Percentiles rank a stretch among this genome's conserved stretches.
These are phyloP conservation scores for Sorex maritimensis DNA, from an alignment of 2,797 vertebrate species.

Conservation along the genomic window DNA sequence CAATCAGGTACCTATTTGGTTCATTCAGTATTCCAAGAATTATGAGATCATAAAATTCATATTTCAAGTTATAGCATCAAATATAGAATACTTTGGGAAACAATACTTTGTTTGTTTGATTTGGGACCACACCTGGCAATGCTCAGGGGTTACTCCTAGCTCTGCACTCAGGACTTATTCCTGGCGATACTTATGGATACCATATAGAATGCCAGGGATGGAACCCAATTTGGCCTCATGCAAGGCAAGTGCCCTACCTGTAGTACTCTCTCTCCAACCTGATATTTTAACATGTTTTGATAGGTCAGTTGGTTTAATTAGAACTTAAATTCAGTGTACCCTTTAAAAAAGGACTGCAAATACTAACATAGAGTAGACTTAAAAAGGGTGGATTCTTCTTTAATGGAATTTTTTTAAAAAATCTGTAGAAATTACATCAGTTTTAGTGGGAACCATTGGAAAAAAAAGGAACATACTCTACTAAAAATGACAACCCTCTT, in stretches of 20 bases:
- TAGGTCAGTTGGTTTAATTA: conserved; percentile 18
- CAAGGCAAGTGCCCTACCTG: background rate
- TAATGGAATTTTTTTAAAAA: background rate
- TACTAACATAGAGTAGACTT: conserved; percentile 47
- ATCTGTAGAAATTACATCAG: conserved; percentile 14
- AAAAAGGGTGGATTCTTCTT: conserved; percentile 44
- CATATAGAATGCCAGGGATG: background rate
- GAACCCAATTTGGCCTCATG: background rate
- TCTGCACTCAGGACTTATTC: too few species aligned
- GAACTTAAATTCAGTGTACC: background rate
- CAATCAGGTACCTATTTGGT: background rate
- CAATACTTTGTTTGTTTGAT: background rate
- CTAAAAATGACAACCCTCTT: conserved; percentile 17
- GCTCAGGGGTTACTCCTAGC: too few species aligned
- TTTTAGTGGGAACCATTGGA: conserved; percentile 33
- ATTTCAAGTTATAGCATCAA: conserved; percentile 64
- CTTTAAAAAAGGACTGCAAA: conserved; percentile 50
- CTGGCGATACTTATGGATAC: too few species aligned
- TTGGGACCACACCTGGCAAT: too few species aligned
- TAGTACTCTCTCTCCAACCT: background rate
- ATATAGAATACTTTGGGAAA: conserved; percentile 47
- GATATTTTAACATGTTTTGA: background rate
- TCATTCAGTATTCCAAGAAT: conserved; percentile 61
- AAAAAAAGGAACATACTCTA: conserved; percentile 33
- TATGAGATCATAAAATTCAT: conserved; percentile 10